phyloP scores from a whole-genome alignment of 2,888 invertebrate genomes.

The Halictus quadricinctus region DNA sequence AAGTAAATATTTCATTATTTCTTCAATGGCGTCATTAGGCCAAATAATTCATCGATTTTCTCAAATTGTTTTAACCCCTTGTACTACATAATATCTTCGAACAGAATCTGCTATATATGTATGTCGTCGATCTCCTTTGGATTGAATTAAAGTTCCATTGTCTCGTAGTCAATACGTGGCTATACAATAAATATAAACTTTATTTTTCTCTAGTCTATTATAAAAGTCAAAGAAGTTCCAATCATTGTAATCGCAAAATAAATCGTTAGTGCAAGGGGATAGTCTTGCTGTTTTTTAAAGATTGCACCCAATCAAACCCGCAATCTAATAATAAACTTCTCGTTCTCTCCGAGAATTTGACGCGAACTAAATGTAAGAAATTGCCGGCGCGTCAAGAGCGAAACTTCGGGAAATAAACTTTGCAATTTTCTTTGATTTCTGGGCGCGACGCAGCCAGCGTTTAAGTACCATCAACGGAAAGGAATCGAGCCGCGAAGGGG shows the following conservation, averaged over 20 bases:
- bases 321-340: background rate
- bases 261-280: too few relatives aligned
- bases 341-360: background rate
- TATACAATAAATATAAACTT: too few relatives aligned
- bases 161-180: too few relatives aligned
- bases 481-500: slow-evolving; percentile 19
- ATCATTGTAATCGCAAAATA: too few relatives aligned
- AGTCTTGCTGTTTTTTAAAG: background rate
- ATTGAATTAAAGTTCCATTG: too few relatives aligned
- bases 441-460: background rate
- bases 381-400: background rate
- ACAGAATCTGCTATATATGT: too few relatives aligned
- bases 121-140: too few relatives aligned
- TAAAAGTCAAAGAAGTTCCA: too few relatives aligned
- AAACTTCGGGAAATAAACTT: background rate
- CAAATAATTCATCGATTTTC: background rate
- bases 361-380: background rate
- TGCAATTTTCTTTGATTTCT: background rate
- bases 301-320: background rate
- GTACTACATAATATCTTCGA: too few relatives aligned
- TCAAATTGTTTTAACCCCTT: too few relatives aligned
- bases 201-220: too few relatives aligned
- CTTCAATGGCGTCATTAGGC: background rate
- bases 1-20: too few relatives aligned
- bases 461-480: background rate